A percentile compares a stretch with the other conserved stretches of the same genome.
These are phyloP conservation scores for Nowickia ferox DNA, from an alignment of 2,888 invertebrate species.

Conservation along the genomic window DNA sequence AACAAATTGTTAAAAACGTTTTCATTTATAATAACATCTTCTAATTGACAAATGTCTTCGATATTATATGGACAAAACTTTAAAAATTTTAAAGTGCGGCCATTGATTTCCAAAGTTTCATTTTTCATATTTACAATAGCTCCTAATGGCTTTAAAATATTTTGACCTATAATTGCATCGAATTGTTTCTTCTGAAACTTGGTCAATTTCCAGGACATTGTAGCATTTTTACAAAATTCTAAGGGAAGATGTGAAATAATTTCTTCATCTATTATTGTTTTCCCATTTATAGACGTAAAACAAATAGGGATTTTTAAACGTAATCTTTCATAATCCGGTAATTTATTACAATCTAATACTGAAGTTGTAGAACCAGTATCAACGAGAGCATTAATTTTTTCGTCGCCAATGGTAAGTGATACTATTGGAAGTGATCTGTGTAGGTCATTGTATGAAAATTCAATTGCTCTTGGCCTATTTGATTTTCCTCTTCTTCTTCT, in stretches of 20 bases:
- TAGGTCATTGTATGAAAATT: constrained; percentile 70
- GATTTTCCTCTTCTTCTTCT: constrained; percentile 27
- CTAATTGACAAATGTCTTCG: constrained; percentile 11
- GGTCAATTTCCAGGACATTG: constrained; percentile 71
- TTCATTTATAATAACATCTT: constrained; percentile 2
- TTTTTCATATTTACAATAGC: constrained; percentile 32
- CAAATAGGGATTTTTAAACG: constrained; percentile 8
- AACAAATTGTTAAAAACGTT: not conserved
- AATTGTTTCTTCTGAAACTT: constrained; percentile 44
- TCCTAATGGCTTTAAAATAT: constrained; percentile 40
- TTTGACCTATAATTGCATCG: constrained; percentile 45
- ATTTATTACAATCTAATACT: constrained; percentile 61
- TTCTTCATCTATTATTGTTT: constrained; percentile 60
- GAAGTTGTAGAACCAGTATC: constrained; percentile 71
- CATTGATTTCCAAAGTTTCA: constrained; percentile 28
- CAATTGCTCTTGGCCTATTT: constrained; percentile 58
- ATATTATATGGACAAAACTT: not conserved
- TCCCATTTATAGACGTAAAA: constrained; percentile 68
- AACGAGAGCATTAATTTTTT: constrained; percentile 68
- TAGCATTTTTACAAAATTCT: constrained; percentile 69
- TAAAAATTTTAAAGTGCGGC: not conserved
- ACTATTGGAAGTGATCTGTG: constrained; percentile 70
- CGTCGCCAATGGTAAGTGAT: constrained; percentile 66
- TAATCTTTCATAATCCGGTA: constrained; percentile 55
- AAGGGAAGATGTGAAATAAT: constrained; percentile 67